phyloP scores from a whole-genome alignment of 2,797 vertebrate genomes.

The Sebastes wilsoni region DNA sequence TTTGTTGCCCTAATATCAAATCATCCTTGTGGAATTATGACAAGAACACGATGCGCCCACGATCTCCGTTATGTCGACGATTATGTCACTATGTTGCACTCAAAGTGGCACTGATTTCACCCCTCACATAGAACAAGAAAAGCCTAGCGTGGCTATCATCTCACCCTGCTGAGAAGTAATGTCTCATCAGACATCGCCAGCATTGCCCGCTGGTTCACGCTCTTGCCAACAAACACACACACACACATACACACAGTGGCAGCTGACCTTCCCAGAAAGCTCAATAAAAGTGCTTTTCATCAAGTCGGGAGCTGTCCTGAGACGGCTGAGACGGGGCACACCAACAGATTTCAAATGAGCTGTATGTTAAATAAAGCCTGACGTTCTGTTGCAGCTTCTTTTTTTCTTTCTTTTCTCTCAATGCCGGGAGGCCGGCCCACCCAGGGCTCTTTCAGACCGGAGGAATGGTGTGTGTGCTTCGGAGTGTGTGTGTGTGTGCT shows the following conservation, averaged over 20 bases:
- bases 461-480: slow-evolving; percentile 29
- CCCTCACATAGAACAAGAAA: not conserved
- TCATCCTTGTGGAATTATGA: not conserved
- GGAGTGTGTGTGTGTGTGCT: slow-evolving; percentile 12
- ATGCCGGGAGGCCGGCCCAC: slow-evolving; percentile 54
- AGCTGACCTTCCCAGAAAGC: slow-evolving; percentile 77
- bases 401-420: slow-evolving; percentile 54
- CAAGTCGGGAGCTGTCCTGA: slow-evolving; percentile 76
- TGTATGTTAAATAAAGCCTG: slow-evolving; percentile 76
- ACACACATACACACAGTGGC: slow-evolving; percentile 59
- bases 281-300: slow-evolving; percentile 82
- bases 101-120: slow-evolving; percentile 14
- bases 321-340: slow-evolving; percentile 72
- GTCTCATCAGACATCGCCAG: slow-evolving; percentile 55
- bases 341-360: slow-evolving; percentile 83
- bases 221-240: slow-evolving; percentile 55
- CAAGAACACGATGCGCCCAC: not conserved
- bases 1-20: not conserved
- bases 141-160: slow-evolving; percentile 2
- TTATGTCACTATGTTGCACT: not conserved
- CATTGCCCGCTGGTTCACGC: slow-evolving; percentile 39
- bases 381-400: slow-evolving; percentile 66
- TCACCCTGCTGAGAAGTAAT: slow-evolving; percentile 64
- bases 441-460: slow-evolving; percentile 56
- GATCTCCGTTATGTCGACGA: not conserved